Percentiles rank a stretch among this genome's conserved stretches.
These are phyloP conservation scores for Irena cyanogastra DNA, from an alignment of 2,113 vertebrate species.

Conservation along the genomic window DNA sequence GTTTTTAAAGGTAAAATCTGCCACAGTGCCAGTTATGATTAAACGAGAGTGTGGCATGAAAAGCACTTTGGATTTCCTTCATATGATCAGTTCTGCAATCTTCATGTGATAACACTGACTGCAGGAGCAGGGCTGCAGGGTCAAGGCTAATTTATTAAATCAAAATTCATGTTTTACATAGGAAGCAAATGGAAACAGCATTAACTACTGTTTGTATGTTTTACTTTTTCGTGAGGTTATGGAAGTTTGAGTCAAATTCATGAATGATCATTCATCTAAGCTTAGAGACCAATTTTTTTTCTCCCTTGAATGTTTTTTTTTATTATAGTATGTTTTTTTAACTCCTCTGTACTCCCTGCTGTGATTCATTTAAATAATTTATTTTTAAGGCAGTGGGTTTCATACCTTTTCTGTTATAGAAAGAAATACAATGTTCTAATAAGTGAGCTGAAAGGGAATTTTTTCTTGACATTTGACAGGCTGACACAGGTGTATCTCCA, in stretches of 20 bases:
- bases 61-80: neutral
- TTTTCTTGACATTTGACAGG: neutral
- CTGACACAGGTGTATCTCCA: neutral
- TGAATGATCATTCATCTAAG: neutral
- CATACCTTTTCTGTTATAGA: neutral
- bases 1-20: neutral
- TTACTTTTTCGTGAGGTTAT: neutral
- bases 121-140: neutral
- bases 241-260: neutral
- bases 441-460: neutral
- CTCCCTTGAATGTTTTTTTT: neutral
- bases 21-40: neutral
- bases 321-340: neutral
- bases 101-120: neutral
- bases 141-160: neutral
- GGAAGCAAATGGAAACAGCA: neutral
- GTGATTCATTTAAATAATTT: neutral
- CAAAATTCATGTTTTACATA: neutral
- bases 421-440: neutral
- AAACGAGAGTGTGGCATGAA: neutral
- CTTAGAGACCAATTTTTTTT: neutral
- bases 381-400: neutral
- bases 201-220: neutral
- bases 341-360: neutral
- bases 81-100: neutral